Base-by-base conservation (phyloP, 2,113 vertebrate genomes). In the Myocastor coypus region DNA sequence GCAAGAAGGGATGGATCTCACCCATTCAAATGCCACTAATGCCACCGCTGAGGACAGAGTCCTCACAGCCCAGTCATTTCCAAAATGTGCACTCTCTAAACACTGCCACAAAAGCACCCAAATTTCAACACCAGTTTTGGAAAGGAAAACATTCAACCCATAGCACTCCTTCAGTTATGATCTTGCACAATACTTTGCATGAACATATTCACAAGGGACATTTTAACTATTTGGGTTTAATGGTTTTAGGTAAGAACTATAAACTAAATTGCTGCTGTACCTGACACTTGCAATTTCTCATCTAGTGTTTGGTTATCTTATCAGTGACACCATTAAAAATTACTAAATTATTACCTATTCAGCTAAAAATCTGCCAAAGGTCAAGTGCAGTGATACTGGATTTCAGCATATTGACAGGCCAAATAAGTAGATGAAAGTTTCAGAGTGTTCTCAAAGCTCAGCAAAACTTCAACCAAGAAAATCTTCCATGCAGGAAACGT, bases 291-390 rank as follows among this genome's bases (percentile, higher is more conserved):
- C 24, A 95, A 61, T 32, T 92, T 91, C 92, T 92, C 37, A 86
- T 32, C 63, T 84, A 59, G 46, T 95, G 91, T 11, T 91, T 83
- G 90, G 82, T 91, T 96, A 93, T 94, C 82, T 89, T 94, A 96
- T 92, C 85, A 90, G 42, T 85, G 66, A 84, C 37, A 94, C 40
- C 84, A 91, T 92, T 97, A 90, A 94, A 95, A 96, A 80, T 61
- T 85, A 55, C 89, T 91, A 55, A 95, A 91, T 96, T 92, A 94
- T 95, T 92, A 95, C 83, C 61, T n/a, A 89, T 69, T 94, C 42
- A 96, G 89, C 89, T 91, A 68, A 85, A 95, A 93, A 34, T 26
- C 83, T 94, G 46, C 68, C 94, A 89, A 95, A 96, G 96, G 83
- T 95, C 78, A 95, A 92, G 92, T 86, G 86, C 66, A n/a, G n/a